Conservation (phyloP, 1,140 invertebrate genomes). For the Polyergus mexicanus region DNA sequence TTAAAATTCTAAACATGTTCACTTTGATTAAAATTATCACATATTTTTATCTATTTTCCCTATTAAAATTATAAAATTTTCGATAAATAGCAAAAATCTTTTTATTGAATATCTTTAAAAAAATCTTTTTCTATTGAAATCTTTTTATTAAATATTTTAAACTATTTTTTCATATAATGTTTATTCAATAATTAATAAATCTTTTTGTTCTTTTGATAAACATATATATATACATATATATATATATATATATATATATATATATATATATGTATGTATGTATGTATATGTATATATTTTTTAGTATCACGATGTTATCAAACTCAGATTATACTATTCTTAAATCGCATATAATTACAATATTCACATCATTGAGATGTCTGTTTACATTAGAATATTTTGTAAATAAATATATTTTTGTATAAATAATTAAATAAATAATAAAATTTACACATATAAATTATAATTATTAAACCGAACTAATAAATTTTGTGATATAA, state of each 20-base stretch:
- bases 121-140: too few relatives aligned
- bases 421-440: background rate
- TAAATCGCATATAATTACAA: background rate
- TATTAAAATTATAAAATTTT: slow-evolving; percentile 16
- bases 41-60: background rate
- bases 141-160: background rate
- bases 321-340: background rate
- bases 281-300: too few relatives aligned
- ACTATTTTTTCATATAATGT: background rate
- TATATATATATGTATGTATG: too few relatives aligned
- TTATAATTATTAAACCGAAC: background rate
- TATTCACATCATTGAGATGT: background rate
- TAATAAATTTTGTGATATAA: background rate
- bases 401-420: background rate
- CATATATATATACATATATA: too few relatives aligned
- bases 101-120: background rate
- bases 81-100: background rate
- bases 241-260: too few relatives aligned
- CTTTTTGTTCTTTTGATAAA: background rate
- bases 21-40: slow-evolving; percentile 3
- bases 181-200: background rate
- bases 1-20: background rate
- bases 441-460: background rate
- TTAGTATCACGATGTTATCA: background rate
- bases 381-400: background rate